Evolutionary conservation across 2,797 vertebrate species (phyloP).

Genomic region (Amphiprion clarkii): DNA sequence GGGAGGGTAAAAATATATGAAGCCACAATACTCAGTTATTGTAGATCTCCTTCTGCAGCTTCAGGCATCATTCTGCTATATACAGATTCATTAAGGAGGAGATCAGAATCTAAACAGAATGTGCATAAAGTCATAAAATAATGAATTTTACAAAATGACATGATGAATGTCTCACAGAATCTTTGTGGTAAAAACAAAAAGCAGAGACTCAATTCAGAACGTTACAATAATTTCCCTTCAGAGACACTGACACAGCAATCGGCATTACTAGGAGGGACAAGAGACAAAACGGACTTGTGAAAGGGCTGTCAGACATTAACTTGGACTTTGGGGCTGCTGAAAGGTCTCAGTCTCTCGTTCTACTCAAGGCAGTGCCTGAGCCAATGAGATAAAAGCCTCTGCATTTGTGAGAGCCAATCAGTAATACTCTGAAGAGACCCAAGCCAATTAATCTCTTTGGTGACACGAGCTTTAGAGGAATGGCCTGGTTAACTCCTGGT

Average conservation of each 20-base stretch:
- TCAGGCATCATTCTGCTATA: too few relatives aligned
- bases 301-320: constrained; percentile 66
- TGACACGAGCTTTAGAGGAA: constrained; percentile 81
- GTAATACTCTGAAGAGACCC: constrained; percentile 72
- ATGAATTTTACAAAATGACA: too few relatives aligned
- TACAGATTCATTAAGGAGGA: too few relatives aligned
- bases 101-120: too few relatives aligned
- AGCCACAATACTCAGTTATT: not conserved
- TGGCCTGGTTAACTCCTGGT: constrained; percentile 78
- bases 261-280: constrained; percentile 34
- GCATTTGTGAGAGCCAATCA: constrained; percentile 78
- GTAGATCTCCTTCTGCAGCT: not conserved
- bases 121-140: too few relatives aligned
- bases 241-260: constrained; percentile 29
- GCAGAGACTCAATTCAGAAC: constrained; percentile 12
- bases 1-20: not conserved
- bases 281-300: constrained; percentile 47
- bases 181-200: constrained; percentile 3
- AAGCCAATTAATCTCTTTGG: constrained; percentile 81
- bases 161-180: not conserved
- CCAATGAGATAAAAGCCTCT: constrained; percentile 83
- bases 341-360: constrained; percentile 68
- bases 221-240: constrained; percentile 17
- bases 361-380: constrained; percentile 72
- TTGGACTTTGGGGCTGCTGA: constrained; percentile 64